Base-by-base conservation (phyloP, 2,797 vertebrate genomes). In the Neopelma chrysocephalum region DNA sequence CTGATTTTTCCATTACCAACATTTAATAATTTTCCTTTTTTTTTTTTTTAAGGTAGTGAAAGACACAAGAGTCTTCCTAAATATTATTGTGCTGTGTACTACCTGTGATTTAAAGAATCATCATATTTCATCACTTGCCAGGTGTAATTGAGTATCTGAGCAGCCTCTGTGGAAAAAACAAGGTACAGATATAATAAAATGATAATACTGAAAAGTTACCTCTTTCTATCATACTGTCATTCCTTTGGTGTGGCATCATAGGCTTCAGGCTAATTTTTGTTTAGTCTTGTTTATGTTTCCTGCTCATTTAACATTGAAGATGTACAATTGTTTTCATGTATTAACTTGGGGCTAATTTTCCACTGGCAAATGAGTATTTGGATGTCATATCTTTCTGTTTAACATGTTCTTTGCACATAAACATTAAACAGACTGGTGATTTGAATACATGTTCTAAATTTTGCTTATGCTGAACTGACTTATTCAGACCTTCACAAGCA, bases 401-500 rank as follows among this genome's bases (percentile, higher is more conserved):
- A 93, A 71, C 31, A 4, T 53, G 43, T 86, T 87, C 42, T 70
- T 93, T 79, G 64, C 65, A 89, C 48, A 78, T 79, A 81, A 8
- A 3, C 62, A 70, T 89, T 93, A 96, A 90, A 87, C 48, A 95
- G 82, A 43, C 40, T 87, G 80, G 45, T 84, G 82, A 82, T 92
- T 83, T 73, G 82, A 94, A 86, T 77, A 73, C 0, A 0, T 34
- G 36, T 75, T 96, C 82, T 87, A 89, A 91, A 94, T 86, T 89
- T 90, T 95, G 68, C 76, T 92, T 93, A 17, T 73, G 66, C 32
- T 79, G 58, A 89, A 64, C 40, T 60, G 56, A 78, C 70, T 91
- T 93, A 61, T 65, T 76, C 45, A 79, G 61, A 92, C 57, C 56
- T 83, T 78, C 56, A 69, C 64, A 92, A 89, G 84, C 14, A 88